Evolutionary conservation across 2,888 invertebrate species (phyloP), one percentile per base, ranked within the genome.

Genomic region (Tenthredo livida): DNA sequence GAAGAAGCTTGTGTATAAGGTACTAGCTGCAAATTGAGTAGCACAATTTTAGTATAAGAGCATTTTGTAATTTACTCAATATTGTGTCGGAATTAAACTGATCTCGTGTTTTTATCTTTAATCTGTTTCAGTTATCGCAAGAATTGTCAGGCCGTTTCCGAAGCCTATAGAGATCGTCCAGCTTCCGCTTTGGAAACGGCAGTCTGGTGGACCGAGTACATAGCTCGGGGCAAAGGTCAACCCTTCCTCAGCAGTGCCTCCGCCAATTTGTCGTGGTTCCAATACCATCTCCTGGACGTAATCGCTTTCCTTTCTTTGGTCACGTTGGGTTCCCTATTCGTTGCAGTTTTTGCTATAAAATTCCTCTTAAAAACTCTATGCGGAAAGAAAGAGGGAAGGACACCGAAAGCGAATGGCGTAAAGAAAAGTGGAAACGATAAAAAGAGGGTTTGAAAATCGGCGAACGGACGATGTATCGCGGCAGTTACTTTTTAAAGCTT

Each of bases 161-260:
- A 84, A 75, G 88, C 87, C 75, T 89, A 88, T 86, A 85, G 77
- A 21, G 89, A 89, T 84, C 88, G 89, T 50, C 88, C 88, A 12
- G 43, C 75, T 50, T 85, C 85, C 33, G 87, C 89, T 40, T 40
- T 88, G 67, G 86, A 88, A 58, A 88, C 87, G 4, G 89, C 89
- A 29, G 87, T 89, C 29, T 89, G 89, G 89, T 89, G 89, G 89
- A 85, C 87, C 10, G 89, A 89, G 84, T 89, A 88, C 78, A 70
- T 88, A 0, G 88, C 87, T 2, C 87, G 89, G 29, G 88, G 88
- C n/a, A 88, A 89, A 84, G 88, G 88, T 72, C 80, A 85, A 58
- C 83, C 86, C 54, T 85, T 88, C 47, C 87, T 77, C 72, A 58
- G 77, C 78, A 73, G 84, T 65, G n/a, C 54, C 37, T 80, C 54